Conservation (phyloP, 2,888 invertebrate genomes). For the Piscicola geometra region DNA sequence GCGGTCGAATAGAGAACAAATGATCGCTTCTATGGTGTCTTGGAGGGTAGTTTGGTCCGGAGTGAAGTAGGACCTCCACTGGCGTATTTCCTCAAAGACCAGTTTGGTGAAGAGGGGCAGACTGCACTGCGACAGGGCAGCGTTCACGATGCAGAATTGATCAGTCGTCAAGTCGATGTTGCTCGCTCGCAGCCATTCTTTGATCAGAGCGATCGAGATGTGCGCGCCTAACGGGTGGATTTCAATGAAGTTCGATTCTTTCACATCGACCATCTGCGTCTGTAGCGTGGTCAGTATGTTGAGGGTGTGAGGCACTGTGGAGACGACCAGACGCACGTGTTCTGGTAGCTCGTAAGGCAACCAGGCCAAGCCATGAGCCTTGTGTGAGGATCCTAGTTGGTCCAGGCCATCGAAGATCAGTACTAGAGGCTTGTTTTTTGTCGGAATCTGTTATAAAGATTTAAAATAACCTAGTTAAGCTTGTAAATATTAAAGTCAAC, state of each 20-base stretch:
- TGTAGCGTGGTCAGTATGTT: conserved; percentile 46
- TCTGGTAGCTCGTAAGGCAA: conserved; percentile 43
- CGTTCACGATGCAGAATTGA: conserved; percentile 41
- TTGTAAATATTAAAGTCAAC: background rate
- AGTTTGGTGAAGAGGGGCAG: conserved; percentile 46
- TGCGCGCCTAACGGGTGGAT: conserved; percentile 39
- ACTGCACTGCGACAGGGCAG: conserved; percentile 43
- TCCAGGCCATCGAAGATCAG: conserved; percentile 47
- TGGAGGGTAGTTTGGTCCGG: conserved; percentile 40
- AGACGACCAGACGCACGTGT: conserved; percentile 45
- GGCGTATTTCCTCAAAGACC: conserved; percentile 45
- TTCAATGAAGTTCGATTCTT: conserved; percentile 39
- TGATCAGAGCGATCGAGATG: conserved; percentile 36
- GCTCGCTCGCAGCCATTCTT: conserved; percentile 38
- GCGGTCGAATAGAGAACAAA: conserved; percentile 45
- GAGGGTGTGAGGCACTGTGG: conserved; percentile 44
- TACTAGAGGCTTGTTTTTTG: conserved; percentile 43
- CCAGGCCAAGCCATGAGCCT: conserved; percentile 46
- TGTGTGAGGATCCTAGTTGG: conserved; percentile 44
- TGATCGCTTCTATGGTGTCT: conserved; percentile 45
- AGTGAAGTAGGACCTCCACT: conserved; percentile 44
- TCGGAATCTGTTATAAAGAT: conserved; percentile 43
- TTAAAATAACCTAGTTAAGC: background rate
- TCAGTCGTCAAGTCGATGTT: conserved; percentile 45
- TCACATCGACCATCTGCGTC: conserved; percentile 32